Conservation (phyloP, 1,140 invertebrate genomes). For the Saccostrea glomerata region DNA sequence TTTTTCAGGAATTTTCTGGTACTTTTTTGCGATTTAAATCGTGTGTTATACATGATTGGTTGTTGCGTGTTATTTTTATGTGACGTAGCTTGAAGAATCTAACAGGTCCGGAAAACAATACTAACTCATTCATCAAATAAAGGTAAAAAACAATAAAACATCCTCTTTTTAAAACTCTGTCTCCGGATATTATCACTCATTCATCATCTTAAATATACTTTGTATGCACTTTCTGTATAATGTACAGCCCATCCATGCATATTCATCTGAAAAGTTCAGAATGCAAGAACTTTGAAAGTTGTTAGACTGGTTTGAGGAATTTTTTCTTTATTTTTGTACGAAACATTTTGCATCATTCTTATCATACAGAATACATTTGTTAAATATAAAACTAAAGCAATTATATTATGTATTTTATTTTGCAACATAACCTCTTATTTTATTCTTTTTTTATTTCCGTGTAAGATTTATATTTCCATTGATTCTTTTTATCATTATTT, state of each 20-base stretch:
- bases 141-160: neutral
- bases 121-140: neutral
- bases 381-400: no score
- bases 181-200: neutral
- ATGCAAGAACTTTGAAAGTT: no score
- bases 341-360: no score
- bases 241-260: neutral
- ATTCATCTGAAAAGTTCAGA: neutral
- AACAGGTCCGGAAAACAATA: neutral
- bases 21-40: neutral
- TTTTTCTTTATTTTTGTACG: no score
- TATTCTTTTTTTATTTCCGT: no score
- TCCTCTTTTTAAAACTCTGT: neutral
- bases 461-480: no score
- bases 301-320: no score
- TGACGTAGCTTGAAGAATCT: neutral
- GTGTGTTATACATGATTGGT: neutral
- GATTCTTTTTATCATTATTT: no score
- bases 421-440: no score
- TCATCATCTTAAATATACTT: slow-evolving; percentile 8
- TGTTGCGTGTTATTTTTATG: neutral
- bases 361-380: no score
- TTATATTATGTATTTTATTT: no score
- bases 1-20: neutral
- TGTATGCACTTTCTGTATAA: neutral